Base-by-base conservation (phyloP, 2,888 invertebrate species). In the Crepidodera aurea region DNA sequence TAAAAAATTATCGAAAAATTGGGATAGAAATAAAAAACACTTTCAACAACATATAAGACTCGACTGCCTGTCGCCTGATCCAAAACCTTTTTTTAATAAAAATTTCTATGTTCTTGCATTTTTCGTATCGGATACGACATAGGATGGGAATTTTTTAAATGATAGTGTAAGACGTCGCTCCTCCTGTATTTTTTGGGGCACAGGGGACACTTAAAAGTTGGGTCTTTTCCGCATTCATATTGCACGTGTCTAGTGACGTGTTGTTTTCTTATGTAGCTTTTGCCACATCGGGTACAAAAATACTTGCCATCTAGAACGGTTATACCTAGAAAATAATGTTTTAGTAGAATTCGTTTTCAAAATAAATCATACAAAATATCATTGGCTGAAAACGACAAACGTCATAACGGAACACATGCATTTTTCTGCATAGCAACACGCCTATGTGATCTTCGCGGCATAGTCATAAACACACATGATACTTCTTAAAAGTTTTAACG, bases 241-340 rank as follows among this genome's bases (percentile, higher is more conserved):
- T 71, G 69, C 34, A 63, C 56, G 46, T 75, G 75, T 29, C 71
- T 63, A 73, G 87, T 84, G 73, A 91, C 85, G 32, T 64, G 60
- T 7, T 51, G 51, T 50, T 66, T 66, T 48, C 54, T 34, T 32
- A 56, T 57, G 46, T 64, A 64, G 3, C 61, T 34, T n/a, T 51
- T 50, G 0, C 55, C 44, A 29, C 66, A 66, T 18, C 54, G 54
- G 8, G 13, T 32, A 40, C 64, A 66, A 19, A 32, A 16, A 18
- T 54, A 61, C 25, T 57, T 44, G 2, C 61, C 58, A 13, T 46
- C 40, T 10, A 16, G 4, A n/a, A 40, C 22, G 12, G 42, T 16
- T 10, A 25, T 27, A 25, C 7, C 50, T 50, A 50, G 32, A 50
- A 50, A 46, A 46, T 8, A 34, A 34, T 34, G 12, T 34, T 7